phyloP scores from a whole-genome alignment of 2,113 vertebrate species.

The Origma solitaria region DNA sequence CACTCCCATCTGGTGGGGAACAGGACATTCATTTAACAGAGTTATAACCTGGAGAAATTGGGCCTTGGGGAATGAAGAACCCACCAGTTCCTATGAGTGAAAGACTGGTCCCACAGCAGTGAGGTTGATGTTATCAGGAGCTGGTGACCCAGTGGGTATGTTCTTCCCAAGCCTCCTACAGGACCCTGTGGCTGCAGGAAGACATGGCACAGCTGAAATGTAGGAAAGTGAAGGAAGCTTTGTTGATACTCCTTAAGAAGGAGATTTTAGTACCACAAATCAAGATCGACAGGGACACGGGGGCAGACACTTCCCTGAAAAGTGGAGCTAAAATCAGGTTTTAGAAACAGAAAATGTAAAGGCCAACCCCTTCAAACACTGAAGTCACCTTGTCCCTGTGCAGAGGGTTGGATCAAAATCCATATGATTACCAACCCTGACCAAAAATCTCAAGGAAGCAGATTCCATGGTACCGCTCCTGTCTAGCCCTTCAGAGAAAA shows the following conservation, averaged over 20 bases:
- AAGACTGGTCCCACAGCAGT: neutral
- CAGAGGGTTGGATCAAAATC: neutral
- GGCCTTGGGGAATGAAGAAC: neutral
- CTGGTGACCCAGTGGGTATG: neutral
- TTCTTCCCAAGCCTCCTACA: neutral
- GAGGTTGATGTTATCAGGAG: neutral
- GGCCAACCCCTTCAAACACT: rapidly evolving
- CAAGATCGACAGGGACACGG: rapidly evolving
- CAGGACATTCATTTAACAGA: neutral
- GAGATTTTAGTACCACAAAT: neutral
- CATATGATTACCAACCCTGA: neutral
- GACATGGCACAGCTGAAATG: neutral
- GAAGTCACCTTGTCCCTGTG: neutral
- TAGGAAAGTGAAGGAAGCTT: neutral
- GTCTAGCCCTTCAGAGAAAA: neutral
- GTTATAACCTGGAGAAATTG: neutral
- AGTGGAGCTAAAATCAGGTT: neutral
- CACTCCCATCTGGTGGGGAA: neutral
- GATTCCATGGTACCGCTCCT: neutral
- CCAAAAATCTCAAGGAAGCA: neutral
- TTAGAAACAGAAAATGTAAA: neutral
- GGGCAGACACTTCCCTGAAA: neutral
- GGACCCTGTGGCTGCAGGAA: neutral
- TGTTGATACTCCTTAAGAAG: neutral
- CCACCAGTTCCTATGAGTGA: neutral